A percentile compares a stretch with the other conserved stretches of the same genome.
Conservation (phyloP, 2,888 invertebrate species). For the Papilio gigon region DNA sequence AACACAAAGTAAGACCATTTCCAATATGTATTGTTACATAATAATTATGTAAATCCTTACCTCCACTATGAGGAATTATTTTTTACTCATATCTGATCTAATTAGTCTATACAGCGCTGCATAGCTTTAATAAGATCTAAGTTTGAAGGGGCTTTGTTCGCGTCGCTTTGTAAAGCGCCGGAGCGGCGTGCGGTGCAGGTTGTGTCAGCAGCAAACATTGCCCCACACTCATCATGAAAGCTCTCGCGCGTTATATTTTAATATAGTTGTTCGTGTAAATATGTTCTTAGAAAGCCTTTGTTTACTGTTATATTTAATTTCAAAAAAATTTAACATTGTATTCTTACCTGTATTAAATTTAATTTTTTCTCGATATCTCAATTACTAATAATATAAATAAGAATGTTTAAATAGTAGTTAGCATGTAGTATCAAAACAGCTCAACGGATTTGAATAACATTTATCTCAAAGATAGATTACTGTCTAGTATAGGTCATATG, state of each 20-base stretch:
- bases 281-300: neutral
- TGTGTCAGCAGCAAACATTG: conserved; percentile 37
- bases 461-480: no score
- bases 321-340: neutral
- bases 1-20: no score
- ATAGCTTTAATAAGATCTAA: conserved; percentile 11
- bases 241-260: conserved; percentile 30
- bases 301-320: neutral
- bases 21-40: neutral
- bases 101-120: conserved; percentile 12
- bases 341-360: neutral
- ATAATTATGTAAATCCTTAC: neutral
- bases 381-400: no score
- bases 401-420: no score
- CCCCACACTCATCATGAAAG: conserved; percentile 31
- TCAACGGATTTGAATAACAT: no score
- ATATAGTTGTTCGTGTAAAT: conserved; percentile 23
- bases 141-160: conserved; percentile 22
- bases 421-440: no score
- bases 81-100: conserved; percentile 5
- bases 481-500: no score
- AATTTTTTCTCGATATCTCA: no score
- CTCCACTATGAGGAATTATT: neutral
- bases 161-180: conserved; percentile 27
- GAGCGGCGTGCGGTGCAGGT: neutral